Evolutionary conservation across 2,113 vertebrate species (phyloP).

Genomic region (Bos javanicus): DNA sequence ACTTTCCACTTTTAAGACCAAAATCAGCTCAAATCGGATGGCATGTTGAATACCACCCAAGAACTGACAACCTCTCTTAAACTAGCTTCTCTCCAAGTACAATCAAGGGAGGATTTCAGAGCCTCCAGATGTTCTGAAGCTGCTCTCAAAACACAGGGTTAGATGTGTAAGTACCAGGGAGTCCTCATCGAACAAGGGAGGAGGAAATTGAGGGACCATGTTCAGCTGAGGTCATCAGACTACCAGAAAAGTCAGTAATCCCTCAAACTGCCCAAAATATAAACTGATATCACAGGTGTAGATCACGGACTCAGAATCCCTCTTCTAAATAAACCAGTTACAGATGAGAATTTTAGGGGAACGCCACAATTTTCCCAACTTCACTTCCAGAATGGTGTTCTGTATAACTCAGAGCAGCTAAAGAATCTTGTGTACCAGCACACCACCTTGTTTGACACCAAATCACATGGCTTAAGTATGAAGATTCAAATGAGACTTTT

Average conservation of each 20-base stretch:
- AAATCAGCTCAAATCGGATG: conserved; percentile 16
- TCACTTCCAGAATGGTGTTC: neutral
- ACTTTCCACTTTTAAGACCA: conserved; percentile 4
- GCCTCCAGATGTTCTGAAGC: neutral
- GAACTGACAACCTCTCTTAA: conserved; percentile 43
- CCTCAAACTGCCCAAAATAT: neutral
- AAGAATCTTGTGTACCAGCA: neutral
- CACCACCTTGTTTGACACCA: conserved; percentile 57
- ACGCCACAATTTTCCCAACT: neutral
- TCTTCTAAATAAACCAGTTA: neutral
- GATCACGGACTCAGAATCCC: neutral
- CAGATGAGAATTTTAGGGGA: neutral
- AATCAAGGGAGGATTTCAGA: neutral
- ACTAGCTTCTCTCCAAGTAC: neutral
- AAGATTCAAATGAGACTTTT: conserved; percentile 59
- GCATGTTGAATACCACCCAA: conserved; percentile 12
- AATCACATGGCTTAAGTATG: conserved; percentile 60
- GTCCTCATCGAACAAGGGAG: neutral
- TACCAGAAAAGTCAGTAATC: neutral
- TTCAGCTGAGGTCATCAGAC: neutral
- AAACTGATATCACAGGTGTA: neutral
- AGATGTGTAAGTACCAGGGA: neutral
- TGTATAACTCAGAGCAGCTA: neutral
- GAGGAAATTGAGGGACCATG: neutral
- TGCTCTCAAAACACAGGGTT: neutral